Evolutionary conservation across 2,888 invertebrate genomes (phyloP).

Genomic region (Metalampra italica): DNA sequence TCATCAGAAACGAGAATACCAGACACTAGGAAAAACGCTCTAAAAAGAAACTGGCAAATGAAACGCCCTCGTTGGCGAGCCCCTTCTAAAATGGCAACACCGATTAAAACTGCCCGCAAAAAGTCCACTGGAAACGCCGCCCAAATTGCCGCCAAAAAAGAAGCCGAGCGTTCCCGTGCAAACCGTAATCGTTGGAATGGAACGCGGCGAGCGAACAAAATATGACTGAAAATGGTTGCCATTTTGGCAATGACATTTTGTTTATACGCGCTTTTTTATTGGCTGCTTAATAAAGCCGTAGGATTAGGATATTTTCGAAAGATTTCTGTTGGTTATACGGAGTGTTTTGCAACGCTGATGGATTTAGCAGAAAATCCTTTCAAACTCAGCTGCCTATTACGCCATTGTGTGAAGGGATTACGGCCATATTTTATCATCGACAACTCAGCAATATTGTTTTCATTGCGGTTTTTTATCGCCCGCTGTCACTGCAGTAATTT

Average conservation of each 20-base stretch:
- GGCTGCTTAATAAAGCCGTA: conserved; percentile 26
- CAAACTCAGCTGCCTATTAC: not conserved
- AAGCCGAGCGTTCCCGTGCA: conserved; percentile 40
- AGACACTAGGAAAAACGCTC: conserved; percentile 22
- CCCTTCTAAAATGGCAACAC: conserved; percentile 59
- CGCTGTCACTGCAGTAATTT: conserved; percentile 10
- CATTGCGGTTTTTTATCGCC: not conserved
- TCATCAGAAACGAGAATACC: conserved; percentile 2
- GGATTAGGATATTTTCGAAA: conserved; percentile 37
- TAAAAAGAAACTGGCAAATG: conserved; percentile 42
- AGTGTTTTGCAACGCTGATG: not conserved
- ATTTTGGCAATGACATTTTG: conserved; percentile 50
- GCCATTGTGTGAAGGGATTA: not conserved
- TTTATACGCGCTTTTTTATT: conserved; percentile 38
- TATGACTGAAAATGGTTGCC: conserved; percentile 56
- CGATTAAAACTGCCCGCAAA: conserved; percentile 70
- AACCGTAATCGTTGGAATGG: conserved; percentile 58
- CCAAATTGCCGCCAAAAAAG: conserved; percentile 65
- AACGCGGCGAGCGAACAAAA: conserved; percentile 50
- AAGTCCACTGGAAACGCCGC: conserved; percentile 50
- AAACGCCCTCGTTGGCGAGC: conserved; percentile 36
- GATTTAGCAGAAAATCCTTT: not conserved
- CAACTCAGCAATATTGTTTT: conserved; percentile 2
- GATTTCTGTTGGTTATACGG: conserved; percentile 10
- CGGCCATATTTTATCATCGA: not conserved